Conservation (phyloP, 2,797 vertebrate species). For the Coregonus suidteri region DNA sequence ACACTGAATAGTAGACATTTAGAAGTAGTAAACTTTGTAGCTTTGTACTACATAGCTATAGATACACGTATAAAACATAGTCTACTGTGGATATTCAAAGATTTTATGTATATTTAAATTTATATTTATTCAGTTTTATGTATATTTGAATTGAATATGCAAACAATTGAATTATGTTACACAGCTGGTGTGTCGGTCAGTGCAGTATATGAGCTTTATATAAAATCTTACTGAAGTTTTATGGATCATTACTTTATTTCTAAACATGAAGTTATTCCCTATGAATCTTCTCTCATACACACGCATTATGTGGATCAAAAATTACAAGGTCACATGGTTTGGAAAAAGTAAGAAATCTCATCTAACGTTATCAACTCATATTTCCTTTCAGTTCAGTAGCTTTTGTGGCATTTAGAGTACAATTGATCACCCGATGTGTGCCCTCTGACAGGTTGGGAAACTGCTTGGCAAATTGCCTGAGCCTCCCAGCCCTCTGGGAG, state of each 20-base stretch:
- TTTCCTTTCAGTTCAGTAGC: slow-evolving; percentile 46
- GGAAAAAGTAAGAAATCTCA: slow-evolving; percentile 46
- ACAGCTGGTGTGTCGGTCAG: not conserved
- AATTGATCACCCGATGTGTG: slow-evolving; percentile 65
- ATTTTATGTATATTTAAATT: not conserved
- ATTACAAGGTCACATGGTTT: slow-evolving; percentile 45
- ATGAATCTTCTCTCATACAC: slow-evolving; percentile 1
- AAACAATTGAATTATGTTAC: not conserved
- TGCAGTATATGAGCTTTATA: not conserved
- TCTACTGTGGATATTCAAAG: not conserved
- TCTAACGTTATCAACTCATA: slow-evolving; percentile 53
- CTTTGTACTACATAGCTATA: not conserved
- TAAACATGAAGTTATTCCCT: not conserved
- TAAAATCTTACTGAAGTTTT: not conserved
- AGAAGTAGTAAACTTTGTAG: no score
- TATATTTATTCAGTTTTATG: not conserved
- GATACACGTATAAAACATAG: not conserved
- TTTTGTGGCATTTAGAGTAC: slow-evolving; percentile 42
- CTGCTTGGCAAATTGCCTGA: slow-evolving; percentile 45
- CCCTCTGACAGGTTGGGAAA: slow-evolving; percentile 50
- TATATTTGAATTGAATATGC: not conserved
- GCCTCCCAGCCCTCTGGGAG: slow-evolving; percentile 16
- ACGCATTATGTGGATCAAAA: slow-evolving; percentile 46
- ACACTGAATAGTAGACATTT: not conserved
- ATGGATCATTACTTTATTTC: not conserved